phyloP scores from a whole-genome alignment of 2,888 invertebrate genomes.

The Adelognathus sp. region DNA sequence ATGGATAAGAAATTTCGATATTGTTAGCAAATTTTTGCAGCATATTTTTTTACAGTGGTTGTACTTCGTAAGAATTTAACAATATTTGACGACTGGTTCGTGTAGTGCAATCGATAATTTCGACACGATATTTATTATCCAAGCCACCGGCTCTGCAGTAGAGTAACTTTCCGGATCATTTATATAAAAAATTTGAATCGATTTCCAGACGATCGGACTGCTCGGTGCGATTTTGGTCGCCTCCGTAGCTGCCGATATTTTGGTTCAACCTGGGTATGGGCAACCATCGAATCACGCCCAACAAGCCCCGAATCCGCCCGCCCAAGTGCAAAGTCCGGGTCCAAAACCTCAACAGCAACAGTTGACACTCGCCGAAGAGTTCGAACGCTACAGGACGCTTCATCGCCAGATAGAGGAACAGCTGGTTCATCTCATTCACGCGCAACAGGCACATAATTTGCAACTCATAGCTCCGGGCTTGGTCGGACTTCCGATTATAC shows the following conservation, averaged over 20 bases:
- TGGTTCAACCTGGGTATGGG: slow-evolving; percentile 66
- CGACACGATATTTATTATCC: not conserved
- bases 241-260: slow-evolving; percentile 55
- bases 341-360: not conserved
- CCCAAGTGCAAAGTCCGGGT: not conserved
- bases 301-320: not conserved
- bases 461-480: not conserved
- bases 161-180: not conserved
- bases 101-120: not conserved
- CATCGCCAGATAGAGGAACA: slow-evolving; percentile 18
- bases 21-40: no score
- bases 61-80: no score
- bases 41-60: no score
- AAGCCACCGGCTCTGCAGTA: not conserved
- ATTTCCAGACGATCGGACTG: slow-evolving; percentile 11
- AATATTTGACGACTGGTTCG: not conserved
- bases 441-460: not conserved
- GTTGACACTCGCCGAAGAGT: slow-evolving; percentile 3
- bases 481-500: not conserved
- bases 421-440: slow-evolving; percentile 7
- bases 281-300: not conserved
- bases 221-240: not conserved
- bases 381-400: slow-evolving; percentile 38
- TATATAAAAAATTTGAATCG: not conserved
- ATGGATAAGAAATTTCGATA: no score